Evolutionary conservation across 1,140 invertebrate genomes (phyloP).

Genomic region (Drosophila subobscura): DNA sequence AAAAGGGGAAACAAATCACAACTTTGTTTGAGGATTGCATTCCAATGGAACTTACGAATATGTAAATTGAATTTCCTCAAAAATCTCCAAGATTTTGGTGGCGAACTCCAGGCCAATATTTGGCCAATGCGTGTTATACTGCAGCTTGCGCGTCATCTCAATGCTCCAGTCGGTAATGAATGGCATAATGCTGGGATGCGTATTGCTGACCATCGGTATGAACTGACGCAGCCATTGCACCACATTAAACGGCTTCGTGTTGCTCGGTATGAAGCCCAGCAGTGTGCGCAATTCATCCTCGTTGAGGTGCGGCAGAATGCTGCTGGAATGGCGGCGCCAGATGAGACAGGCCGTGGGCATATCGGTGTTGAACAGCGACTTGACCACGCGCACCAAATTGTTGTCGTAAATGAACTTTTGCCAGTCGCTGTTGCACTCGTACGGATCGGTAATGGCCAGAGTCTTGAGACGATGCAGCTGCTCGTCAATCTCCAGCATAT

Average conservation of each 20-base stretch:
- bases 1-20: neutral
- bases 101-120: slow-evolving; percentile 80
- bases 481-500: slow-evolving; percentile 76
- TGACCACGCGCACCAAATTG: slow-evolving; percentile 65
- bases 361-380: slow-evolving; percentile 67
- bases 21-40: neutral
- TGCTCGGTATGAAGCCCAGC: slow-evolving; percentile 65
- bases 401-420: slow-evolving; percentile 80
- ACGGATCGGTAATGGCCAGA: slow-evolving; percentile 77
- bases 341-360: slow-evolving; percentile 77
- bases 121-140: slow-evolving; percentile 77
- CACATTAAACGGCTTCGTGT: slow-evolving; percentile 69
- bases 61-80: slow-evolving; percentile 74
- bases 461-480: slow-evolving; percentile 78
- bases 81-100: slow-evolving; percentile 75
- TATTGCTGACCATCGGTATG: slow-evolving; percentile 69
- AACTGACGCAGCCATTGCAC: slow-evolving; percentile 80
- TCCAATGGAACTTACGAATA: slow-evolving; percentile 59
- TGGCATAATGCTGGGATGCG: slow-evolving; percentile 75
- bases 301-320: slow-evolving; percentile 64
- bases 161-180: slow-evolving; percentile 79
- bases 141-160: slow-evolving; percentile 71
- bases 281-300: slow-evolving; percentile 66
- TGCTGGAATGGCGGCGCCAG: slow-evolving; percentile 74
- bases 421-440: slow-evolving; percentile 77